These are phyloP conservation scores for Spodoptera picta DNA, from an alignment of 2,888 invertebrate genomes.

Conservation along the genomic window DNA sequence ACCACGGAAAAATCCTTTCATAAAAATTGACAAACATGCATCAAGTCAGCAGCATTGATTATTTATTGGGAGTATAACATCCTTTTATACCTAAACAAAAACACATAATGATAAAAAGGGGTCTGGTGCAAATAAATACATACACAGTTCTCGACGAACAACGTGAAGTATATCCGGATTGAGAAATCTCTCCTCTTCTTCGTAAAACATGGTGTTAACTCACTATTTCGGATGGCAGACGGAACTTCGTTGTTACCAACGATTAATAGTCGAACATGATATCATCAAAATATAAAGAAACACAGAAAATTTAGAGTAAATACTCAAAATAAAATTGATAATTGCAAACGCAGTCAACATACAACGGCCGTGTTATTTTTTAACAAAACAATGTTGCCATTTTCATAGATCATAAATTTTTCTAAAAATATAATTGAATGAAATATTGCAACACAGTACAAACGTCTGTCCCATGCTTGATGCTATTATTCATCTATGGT, in stretches of 20 bases:
- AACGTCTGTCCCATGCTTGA: too few relatives aligned
- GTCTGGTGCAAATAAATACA: slow-evolving; percentile 51
- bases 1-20: slow-evolving; percentile 8
- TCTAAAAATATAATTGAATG: neutral
- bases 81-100: neutral
- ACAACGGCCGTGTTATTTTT: slow-evolving; percentile 77
- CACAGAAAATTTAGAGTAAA: slow-evolving; percentile 78
- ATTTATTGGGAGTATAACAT: neutral
- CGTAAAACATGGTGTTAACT: slow-evolving; percentile 78
- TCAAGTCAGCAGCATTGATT: neutral
- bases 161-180: slow-evolving; percentile 78
- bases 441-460: neutral
- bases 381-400: slow-evolving; percentile 46
- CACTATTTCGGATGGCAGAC: slow-evolving; percentile 52
- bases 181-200: slow-evolving; percentile 73
- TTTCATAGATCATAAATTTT: slow-evolving; percentile 31
- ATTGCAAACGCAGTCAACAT: slow-evolving; percentile 80
- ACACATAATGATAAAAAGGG: neutral
- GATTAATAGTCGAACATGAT: slow-evolving; percentile 67
- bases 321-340: slow-evolving; percentile 77
- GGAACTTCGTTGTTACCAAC: slow-evolving; percentile 49
- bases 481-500: too few relatives aligned
- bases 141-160: slow-evolving; percentile 78
- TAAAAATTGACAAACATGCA: slow-evolving; percentile 4
- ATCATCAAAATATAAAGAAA: slow-evolving; percentile 59